phyloP scores from a whole-genome alignment of 35 echinoderm and acorn worm genomes.

The Ptychodera flava region DNA sequence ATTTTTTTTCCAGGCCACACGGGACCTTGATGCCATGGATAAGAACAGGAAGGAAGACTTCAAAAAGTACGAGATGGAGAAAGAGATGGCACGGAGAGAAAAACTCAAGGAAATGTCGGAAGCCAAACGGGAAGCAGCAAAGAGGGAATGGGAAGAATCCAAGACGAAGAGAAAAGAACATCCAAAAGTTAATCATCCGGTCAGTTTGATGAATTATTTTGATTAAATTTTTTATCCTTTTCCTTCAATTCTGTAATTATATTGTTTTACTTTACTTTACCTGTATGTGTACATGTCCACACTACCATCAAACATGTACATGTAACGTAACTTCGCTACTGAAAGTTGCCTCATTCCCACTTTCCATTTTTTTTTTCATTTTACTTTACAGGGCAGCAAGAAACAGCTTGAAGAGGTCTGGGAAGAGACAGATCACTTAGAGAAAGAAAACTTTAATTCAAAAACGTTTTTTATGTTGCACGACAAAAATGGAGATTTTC shows the following conservation, averaged over 20 bases:
- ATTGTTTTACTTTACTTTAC: no score
- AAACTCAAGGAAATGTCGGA: slow-evolving; percentile 69
- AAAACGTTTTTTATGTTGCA: slow-evolving; percentile 92
- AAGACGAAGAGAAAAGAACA: slow-evolving; percentile 33
- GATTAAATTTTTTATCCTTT: no score
- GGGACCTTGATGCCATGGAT: slow-evolving; percentile 85
- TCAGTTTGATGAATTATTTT: no score
- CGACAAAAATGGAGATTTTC: slow-evolving; percentile 71
- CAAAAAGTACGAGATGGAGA: slow-evolving; percentile 98
- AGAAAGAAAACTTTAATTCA: slow-evolving; percentile 72
- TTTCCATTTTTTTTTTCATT: no score
- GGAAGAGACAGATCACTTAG: slow-evolving; percentile 96
- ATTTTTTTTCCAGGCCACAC: slow-evolving; percentile 58
- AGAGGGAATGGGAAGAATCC: slow-evolving; percentile 34
- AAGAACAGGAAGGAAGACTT: slow-evolving; percentile 61
- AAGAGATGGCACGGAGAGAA: slow-evolving; percentile 63
- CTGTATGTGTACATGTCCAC: no score
- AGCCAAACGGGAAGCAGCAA: slow-evolving; percentile 33
- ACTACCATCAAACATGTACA: no score
- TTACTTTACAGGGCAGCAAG: slow-evolving; percentile 91
- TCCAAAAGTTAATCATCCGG: slow-evolving; percentile 75
- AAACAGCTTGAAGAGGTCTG: slow-evolving; percentile 86
- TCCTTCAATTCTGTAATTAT: no score
- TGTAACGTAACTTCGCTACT: no score
- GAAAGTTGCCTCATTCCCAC: no score